Evolutionary conservation across 2,113 vertebrate species (phyloP).

Genomic region (Seriola rivoliana): DNA sequence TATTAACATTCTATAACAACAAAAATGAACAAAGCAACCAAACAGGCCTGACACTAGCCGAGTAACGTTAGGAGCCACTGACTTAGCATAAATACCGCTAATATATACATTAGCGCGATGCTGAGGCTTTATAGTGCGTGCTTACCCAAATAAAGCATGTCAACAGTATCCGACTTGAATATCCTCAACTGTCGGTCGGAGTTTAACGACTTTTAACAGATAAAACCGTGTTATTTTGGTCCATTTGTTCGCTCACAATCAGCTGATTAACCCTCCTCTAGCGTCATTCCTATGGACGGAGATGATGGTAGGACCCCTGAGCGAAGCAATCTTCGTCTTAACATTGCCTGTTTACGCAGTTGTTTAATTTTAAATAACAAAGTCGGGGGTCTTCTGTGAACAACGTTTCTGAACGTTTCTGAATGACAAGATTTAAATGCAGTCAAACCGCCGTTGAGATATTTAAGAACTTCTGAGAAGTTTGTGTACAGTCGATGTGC

Average conservation of each 20-base stretch:
- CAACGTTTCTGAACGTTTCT: background rate
- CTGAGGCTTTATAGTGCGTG: background rate
- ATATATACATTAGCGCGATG: background rate
- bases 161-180: constrained; percentile 47
- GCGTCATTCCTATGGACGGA: constrained; percentile 71
- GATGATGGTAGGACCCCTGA: constrained; percentile 54
- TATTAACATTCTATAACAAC: background rate
- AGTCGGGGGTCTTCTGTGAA: fast-evolving
- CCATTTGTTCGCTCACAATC: constrained; percentile 63
- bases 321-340: constrained; percentile 14
- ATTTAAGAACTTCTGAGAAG: background rate
- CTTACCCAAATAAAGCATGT: constrained; percentile 80
- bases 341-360: constrained; percentile 55
- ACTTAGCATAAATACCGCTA: constrained; percentile 77
- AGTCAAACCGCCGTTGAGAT: fast-evolving
- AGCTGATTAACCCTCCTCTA: constrained; percentile 74
- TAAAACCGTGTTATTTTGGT: constrained; percentile 57
- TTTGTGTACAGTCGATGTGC: background rate
- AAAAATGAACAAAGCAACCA: constrained; percentile 60
- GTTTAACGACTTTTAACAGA: background rate
- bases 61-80: constrained; percentile 53
- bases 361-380: background rate
- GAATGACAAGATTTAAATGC: background rate
- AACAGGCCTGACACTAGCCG: constrained; percentile 68
- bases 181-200: constrained; percentile 1